A percentile compares a stretch with the other conserved stretches of the same genome.
Conservation (phyloP, 2,113 vertebrate species). For the Datnioides undecimradiatus region DNA sequence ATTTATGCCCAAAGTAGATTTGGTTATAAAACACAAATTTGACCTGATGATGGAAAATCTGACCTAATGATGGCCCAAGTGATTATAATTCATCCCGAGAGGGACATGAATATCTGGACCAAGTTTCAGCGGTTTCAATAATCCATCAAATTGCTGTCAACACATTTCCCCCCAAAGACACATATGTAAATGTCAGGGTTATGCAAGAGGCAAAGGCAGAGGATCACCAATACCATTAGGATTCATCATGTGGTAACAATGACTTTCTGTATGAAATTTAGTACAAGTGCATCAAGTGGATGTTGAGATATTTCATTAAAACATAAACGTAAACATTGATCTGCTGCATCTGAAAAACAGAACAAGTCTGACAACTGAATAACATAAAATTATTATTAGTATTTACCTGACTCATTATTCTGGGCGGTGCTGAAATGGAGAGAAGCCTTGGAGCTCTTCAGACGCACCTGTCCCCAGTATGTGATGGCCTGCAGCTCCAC, state of each 20-base stretch:
- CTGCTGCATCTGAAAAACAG: not conserved
- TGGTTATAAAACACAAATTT: not conserved
- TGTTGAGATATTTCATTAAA: constrained; percentile 3
- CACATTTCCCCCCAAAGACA: not conserved
- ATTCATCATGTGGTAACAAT: not conserved
- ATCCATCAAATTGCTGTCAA: not conserved
- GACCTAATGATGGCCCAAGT: too few species aligned
- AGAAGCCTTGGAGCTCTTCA: constrained; percentile 92
- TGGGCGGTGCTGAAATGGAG: constrained; percentile 88
- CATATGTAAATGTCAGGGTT: not conserved
- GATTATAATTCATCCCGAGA: not conserved
- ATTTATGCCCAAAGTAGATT: too few species aligned
- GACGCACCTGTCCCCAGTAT: constrained; percentile 93
- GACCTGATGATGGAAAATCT: not conserved
- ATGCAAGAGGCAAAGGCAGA: not conserved
- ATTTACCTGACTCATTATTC: constrained; percentile 83
- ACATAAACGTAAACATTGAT: too few species aligned
- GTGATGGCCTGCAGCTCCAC: constrained; percentile 93
- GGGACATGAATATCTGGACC: too few species aligned
- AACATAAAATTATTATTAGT: not conserved
- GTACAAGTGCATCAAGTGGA: not conserved
- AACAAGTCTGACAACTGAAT: not conserved
- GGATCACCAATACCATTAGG: not conserved
- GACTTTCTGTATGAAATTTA: not conserved
- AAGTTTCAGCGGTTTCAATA: too few species aligned